Evolutionary conservation across 2,113 vertebrate genomes (phyloP).

Genomic region (Anser brachyrhynchus): DNA sequence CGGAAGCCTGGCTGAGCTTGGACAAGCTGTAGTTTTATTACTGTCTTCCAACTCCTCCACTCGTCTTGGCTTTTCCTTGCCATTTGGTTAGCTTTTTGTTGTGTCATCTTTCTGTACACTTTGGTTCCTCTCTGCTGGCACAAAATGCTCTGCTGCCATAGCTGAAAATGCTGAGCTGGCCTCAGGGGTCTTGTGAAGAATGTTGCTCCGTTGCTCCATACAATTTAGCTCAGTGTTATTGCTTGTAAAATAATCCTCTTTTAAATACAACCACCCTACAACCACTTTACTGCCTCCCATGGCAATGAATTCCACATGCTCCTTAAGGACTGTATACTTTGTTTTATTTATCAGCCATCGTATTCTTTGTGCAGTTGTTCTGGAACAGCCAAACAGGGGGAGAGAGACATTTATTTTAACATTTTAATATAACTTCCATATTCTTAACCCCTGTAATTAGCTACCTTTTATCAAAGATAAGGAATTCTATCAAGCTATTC

Average conservation of each 20-base stretch:
- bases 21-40: not conserved
- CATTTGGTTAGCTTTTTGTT: not conserved
- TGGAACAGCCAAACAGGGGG: not conserved
- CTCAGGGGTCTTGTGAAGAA: constrained; percentile 57
- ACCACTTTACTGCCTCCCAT: constrained; percentile 33
- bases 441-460: not conserved
- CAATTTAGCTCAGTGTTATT: constrained; percentile 51
- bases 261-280: constrained; percentile 58
- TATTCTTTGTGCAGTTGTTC: not conserved
- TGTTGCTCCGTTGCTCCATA: constrained; percentile 1
- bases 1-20: not conserved
- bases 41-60: not conserved
- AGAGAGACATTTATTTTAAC: not conserved
- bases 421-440: not conserved
- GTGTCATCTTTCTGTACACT: not conserved
- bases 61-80: not conserved
- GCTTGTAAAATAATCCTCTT: constrained; percentile 69
- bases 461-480: not conserved
- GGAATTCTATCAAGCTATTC: not conserved
- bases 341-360: constrained; percentile 48
- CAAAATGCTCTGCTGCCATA: not conserved
- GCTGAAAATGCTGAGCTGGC: constrained; percentile 50
- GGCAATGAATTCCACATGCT: constrained; percentile 58
- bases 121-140: not conserved
- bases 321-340: not conserved